Conservation (phyloP, 30 jellyfish, hydroid and myxozoan genomes). For the Mastigias papua region DNA sequence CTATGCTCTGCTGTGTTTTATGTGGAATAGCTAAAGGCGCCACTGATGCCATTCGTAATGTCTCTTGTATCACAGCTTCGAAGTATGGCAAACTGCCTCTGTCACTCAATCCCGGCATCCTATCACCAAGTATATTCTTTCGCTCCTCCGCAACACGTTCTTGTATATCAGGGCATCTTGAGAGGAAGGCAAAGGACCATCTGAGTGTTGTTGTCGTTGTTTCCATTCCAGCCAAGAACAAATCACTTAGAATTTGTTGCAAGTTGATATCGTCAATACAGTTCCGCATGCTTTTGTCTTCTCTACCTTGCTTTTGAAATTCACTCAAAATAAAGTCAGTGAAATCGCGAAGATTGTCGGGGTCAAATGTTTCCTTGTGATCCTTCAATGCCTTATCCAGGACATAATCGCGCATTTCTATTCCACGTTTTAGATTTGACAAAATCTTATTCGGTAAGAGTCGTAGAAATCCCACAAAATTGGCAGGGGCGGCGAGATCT, state of each 20-base stretch:
- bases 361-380: constrained; percentile 78
- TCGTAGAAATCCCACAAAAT: constrained; percentile 70
- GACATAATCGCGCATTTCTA: constrained; percentile 54
- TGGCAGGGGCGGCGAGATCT: constrained; percentile 16
- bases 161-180: constrained; percentile 84
- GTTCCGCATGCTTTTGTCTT: not conserved
- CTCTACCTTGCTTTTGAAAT: constrained; percentile 6
- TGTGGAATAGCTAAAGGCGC: constrained; percentile 84
- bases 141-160: constrained; percentile 63
- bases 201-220: constrained; percentile 69
- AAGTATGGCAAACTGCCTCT: constrained; percentile 59
- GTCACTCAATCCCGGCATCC: constrained; percentile 68
- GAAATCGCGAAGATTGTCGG: constrained; percentile 67
- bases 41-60: constrained; percentile 63
- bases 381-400: constrained; percentile 25
- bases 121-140: constrained; percentile 42
- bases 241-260: constrained; percentile 55
- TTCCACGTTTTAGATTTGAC: constrained; percentile 53
- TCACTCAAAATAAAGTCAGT: constrained; percentile 66
- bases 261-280: constrained; percentile 54
- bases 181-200: constrained; percentile 73
- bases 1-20: constrained; percentile 46
- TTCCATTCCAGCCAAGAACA: constrained; percentile 77
- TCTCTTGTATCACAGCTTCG: constrained; percentile 78
- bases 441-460: constrained; percentile 63